Evolutionary conservation across 2,888 invertebrate genomes (phyloP), one percentile per base, ranked within the genome.

Genomic region (Syrista parreyssii): DNA sequence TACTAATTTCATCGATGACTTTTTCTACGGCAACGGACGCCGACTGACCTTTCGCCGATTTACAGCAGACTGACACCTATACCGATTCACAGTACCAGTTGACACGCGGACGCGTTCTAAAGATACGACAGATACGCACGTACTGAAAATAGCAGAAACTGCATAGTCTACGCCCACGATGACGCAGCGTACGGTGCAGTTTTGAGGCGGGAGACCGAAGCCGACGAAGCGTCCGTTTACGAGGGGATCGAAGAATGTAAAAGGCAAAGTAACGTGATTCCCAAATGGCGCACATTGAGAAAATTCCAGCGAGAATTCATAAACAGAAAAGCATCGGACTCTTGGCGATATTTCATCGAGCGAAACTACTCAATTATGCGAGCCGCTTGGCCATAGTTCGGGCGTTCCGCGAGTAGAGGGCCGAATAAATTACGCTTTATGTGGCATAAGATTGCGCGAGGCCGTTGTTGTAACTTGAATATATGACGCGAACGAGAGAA

Each of bases 361-460:
- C 12, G 71, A 71, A 71, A 71, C 71, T 71, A 30, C 71, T 71
- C 31, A 71, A 71, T 71, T 71, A 71, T 32, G 31, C 71, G 12
- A 31, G 31, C 71, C 12, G 31, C 71, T 11, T 9, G 32, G 31
- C 32, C 23, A 55, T 23, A 55, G 40, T 55, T 55, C 40, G 40
- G 71, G 11, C 71, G 71, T 71, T 30, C 9, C 71, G 72, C 6
- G 72, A 78, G 76, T 69, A n/a, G 68, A 30, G 75, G 33, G 68
- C 68, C 68, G 73, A 68, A 79, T 79, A 79, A 80, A 75, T 75
- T 68, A 72, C 75, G 79, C 76, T 75, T 79, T 76, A 76, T 81
- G 76, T 80, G 80, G 76, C 76, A 74, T 35, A 76, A 78, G 78
- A 80, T 76, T 55, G 75, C 73, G 73, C 71, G 35, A 75, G 33